Percentiles rank a stretch among this genome's conserved stretches.
These are phyloP conservation scores for Antheraea pernyi DNA, from an alignment of 1,140 invertebrate genomes.

Conservation along the genomic window DNA sequence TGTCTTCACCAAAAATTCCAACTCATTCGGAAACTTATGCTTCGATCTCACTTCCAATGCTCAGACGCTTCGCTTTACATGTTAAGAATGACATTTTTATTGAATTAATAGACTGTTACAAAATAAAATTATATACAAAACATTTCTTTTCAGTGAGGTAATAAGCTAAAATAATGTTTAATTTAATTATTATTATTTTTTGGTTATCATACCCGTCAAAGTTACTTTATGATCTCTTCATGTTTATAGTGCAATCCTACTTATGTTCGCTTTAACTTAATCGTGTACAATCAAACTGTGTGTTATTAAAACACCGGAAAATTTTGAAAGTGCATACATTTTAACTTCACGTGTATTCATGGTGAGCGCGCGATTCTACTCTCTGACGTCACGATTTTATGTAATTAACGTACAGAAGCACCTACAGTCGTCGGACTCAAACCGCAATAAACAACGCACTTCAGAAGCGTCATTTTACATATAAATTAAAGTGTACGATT, in stretches of 20 bases:
- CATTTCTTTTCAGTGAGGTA: no score
- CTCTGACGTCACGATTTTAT: constrained; percentile 62
- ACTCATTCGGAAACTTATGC: no score
- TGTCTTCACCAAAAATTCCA: no score
- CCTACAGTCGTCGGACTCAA: constrained; percentile 8
- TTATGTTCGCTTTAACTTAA: neutral
- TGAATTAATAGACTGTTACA: no score
- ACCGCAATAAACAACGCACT: constrained; percentile 5
- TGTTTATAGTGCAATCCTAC: neutral
- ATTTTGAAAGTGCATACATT: constrained; percentile 46
- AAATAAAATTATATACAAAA: no score
- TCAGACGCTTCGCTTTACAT: no score
- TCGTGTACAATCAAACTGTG: constrained; percentile 25
- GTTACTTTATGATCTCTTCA: neutral
- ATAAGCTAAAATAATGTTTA: no score
- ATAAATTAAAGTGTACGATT: no score
- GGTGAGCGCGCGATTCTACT: constrained; percentile 44
- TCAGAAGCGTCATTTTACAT: neutral
- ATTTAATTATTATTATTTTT: no score
- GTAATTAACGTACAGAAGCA: constrained; percentile 53
- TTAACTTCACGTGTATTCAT: constrained; percentile 44
- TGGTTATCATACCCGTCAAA: no score
- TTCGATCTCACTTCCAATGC: no score
- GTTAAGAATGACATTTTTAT: no score
- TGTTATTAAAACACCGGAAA: constrained; percentile 32